A percentile compares a stretch with the other conserved stretches of the same genome.
Conservation (phyloP, 1,140 invertebrate genomes). For the Ridgeia piscesae region DNA sequence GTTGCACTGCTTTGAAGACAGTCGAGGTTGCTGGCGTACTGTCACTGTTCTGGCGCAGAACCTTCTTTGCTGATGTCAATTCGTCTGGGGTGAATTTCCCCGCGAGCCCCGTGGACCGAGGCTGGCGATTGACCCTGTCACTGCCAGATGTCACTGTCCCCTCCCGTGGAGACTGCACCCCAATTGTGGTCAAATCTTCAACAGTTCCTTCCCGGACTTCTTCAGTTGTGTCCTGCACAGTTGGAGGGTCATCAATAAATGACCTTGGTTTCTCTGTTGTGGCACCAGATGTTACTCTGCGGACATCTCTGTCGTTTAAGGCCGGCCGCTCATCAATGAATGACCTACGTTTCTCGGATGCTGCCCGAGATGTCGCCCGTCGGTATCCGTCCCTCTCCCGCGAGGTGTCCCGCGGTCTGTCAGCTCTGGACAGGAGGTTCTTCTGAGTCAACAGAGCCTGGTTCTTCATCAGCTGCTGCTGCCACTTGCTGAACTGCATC, state of each 20-base stretch:
- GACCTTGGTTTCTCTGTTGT: neutral
- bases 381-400: neutral
- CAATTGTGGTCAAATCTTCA: neutral
- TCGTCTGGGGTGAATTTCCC: constrained; percentile 26
- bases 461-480: constrained; percentile 37
- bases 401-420: neutral
- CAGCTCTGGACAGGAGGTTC: neutral
- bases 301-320: neutral
- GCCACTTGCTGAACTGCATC: constrained; percentile 39
- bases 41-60: constrained; percentile 29
- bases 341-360: neutral
- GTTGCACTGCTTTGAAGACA: neutral
- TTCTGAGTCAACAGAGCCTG: constrained; percentile 34
- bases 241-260: neutral
- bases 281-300: neutral
- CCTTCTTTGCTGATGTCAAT: constrained; percentile 27
- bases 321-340: neutral
- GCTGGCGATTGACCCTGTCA: neutral
- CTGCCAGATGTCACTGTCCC: neutral
- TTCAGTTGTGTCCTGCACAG: neutral
- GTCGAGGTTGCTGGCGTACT: constrained; percentile 12
- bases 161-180: neutral
- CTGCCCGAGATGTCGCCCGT: neutral
- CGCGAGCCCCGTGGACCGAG: neutral
- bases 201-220: neutral